A percentile compares a stretch with the other conserved stretches of the same genome.
Conservation (phyloP, 2,888 invertebrate species). For the Merodon equestris region DNA sequence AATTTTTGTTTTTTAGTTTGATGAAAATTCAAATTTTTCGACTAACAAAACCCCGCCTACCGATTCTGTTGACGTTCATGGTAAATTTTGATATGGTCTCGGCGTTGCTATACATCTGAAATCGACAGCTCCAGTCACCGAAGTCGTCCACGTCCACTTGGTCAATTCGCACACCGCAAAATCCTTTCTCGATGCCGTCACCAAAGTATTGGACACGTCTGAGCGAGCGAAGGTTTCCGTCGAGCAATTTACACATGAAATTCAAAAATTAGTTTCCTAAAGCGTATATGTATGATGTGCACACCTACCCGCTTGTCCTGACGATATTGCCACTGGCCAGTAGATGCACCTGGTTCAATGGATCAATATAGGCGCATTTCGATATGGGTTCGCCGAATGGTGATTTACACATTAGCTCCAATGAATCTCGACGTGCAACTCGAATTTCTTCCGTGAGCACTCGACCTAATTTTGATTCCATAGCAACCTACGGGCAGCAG, state of each 20-base stretch:
- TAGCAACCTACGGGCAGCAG: constrained; percentile 64
- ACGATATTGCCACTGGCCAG: constrained; percentile 66
- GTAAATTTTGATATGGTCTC: constrained; percentile 51
- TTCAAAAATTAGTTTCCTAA: neutral
- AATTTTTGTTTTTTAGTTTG: constrained; percentile 11
- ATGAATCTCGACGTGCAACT: constrained; percentile 57
- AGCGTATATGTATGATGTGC: constrained; percentile 2
- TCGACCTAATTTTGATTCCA: constrained; percentile 70
- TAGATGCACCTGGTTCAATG: constrained; percentile 70
- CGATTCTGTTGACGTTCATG: constrained; percentile 37
- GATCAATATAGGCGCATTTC: constrained; percentile 71
- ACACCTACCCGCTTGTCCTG: constrained; percentile 70
- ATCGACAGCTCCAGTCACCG: constrained; percentile 72
- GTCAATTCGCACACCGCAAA: constrained; percentile 71
- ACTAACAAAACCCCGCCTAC: constrained; percentile 26
- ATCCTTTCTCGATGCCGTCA: constrained; percentile 70
- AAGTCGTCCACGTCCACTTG: constrained; percentile 68
- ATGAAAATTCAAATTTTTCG: constrained; percentile 34
- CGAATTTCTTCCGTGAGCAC: constrained; percentile 65
- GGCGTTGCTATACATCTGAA: constrained; percentile 43
- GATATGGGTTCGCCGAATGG: constrained; percentile 71
- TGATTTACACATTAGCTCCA: constrained; percentile 71
- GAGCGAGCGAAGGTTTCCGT: neutral
- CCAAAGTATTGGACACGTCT: constrained; percentile 72
- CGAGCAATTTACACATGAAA: neutral